Evolutionary conservation across 2,888 invertebrate species (phyloP).

Genomic region (Mythimna lalbum): DNA sequence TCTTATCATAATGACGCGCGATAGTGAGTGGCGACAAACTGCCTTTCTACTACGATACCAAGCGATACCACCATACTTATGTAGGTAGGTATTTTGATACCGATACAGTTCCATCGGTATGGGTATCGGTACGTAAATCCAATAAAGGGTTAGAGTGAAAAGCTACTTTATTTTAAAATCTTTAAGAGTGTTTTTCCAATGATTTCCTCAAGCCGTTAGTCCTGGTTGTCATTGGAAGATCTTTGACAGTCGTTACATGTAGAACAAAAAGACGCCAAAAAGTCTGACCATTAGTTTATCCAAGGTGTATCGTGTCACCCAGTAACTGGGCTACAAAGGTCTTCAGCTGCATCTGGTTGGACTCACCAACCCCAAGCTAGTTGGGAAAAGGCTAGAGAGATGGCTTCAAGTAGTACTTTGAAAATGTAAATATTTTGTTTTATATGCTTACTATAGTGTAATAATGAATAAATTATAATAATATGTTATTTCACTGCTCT

Average conservation of each 20-base stretch:
- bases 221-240: no score
- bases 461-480: neutral
- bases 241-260: no score
- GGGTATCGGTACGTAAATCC: neutral
- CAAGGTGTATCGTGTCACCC: no score
- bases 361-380: no score
- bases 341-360: no score
- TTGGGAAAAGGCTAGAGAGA: no score
- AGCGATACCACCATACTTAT: constrained; percentile 26
- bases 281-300: no score
- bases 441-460: neutral
- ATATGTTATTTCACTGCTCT: constrained; percentile 34
- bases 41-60: constrained; percentile 40
- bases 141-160: neutral
- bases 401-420: no score
- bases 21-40: constrained; percentile 49
- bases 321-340: no score
- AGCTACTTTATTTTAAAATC: neutral
- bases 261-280: no score
- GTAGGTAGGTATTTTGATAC: constrained; percentile 22
- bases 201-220: no score
- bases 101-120: constrained; percentile 7
- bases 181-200: neutral
- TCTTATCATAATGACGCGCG: constrained; percentile 52
- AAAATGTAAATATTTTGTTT: neutral